These are phyloP conservation scores for Gymnobelideus leadbeateri DNA, from an alignment of 2,113 vertebrate genomes.

Conservation along the genomic window DNA sequence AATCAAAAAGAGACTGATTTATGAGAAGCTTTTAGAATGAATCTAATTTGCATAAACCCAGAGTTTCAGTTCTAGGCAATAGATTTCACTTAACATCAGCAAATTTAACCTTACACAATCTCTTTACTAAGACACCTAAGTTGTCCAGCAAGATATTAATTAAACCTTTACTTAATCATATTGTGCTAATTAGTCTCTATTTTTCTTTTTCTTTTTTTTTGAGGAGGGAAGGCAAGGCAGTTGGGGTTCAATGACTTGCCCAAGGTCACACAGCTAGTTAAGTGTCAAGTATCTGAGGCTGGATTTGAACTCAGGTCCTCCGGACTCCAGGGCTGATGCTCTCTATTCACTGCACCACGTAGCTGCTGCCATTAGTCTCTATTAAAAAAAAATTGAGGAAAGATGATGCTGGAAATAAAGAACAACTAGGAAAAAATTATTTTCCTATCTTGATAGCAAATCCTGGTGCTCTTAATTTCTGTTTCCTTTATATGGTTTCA, in stretches of 20 bases:
- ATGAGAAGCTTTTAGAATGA: not conserved
- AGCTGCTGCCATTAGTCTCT: not conserved
- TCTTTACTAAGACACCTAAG: conserved; percentile 13
- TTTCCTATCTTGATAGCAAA: conserved; percentile 1
- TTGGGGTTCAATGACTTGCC: too few relatives aligned
- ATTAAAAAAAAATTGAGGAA: conserved; percentile 40
- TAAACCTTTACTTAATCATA: not conserved
- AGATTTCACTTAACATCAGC: not conserved
- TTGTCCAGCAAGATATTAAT: not conserved
- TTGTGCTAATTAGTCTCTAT: not conserved
- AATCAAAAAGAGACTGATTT: not conserved
- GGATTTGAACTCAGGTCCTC: too few relatives aligned
- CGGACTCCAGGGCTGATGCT: too few relatives aligned
- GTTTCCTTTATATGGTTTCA: conserved; percentile 28
- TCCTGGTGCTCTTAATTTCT: conserved; percentile 32
- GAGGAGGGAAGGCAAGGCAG: too few relatives aligned
- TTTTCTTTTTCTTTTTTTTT: too few relatives aligned
- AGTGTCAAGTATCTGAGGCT: too few relatives aligned
- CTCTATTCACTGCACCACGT: too few relatives aligned
- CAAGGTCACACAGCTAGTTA: too few relatives aligned
- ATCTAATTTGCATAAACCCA: not conserved
- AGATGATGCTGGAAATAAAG: not conserved
- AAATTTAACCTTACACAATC: not conserved
- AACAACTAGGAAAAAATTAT: not conserved
- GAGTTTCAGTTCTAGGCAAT: not conserved